Evolutionary conservation across 2,888 invertebrate genomes (phyloP).

Genomic region (Plusia festucae): DNA sequence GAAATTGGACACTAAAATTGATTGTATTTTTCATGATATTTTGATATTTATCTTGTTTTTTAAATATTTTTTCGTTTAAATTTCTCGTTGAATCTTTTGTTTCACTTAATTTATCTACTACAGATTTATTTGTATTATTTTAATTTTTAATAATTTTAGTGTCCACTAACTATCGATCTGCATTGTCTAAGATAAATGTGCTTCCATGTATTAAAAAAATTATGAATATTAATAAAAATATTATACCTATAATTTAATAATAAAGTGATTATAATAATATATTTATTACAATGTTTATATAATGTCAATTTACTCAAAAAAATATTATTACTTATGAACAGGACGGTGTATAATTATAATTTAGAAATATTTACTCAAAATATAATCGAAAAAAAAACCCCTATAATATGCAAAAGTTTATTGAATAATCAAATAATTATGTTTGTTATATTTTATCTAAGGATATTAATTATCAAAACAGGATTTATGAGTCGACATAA

Average conservation of each 20-base stretch:
- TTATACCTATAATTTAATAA: conserved; percentile 31
- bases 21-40: no score
- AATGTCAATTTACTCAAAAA: conserved; percentile 21
- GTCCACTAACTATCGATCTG: conserved; percentile 36
- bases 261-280: conserved; percentile 14
- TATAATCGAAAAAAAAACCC: conserved; percentile 10
- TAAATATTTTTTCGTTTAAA: not conserved
- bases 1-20: conserved; percentile 27
- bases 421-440: not conserved
- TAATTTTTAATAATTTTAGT: conserved; percentile 5
- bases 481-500: conserved; percentile 5
- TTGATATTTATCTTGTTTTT: no score
- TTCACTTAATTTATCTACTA: not conserved
- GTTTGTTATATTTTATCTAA: conserved; percentile 1
- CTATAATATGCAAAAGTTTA: not conserved
- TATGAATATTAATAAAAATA: conserved; percentile 24
- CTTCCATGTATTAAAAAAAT: conserved; percentile 58
- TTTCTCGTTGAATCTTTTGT: not conserved
- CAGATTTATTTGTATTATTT: not conserved
- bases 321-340: conserved; percentile 15
- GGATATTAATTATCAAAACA: not conserved
- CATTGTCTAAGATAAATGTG: conserved; percentile 54
- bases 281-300: conserved; percentile 19
- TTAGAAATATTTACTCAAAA: conserved; percentile 9
- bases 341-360: conserved; percentile 32